Base-by-base conservation (phyloP, 2,888 invertebrate genomes). In the Stegana nigrithorax region DNA sequence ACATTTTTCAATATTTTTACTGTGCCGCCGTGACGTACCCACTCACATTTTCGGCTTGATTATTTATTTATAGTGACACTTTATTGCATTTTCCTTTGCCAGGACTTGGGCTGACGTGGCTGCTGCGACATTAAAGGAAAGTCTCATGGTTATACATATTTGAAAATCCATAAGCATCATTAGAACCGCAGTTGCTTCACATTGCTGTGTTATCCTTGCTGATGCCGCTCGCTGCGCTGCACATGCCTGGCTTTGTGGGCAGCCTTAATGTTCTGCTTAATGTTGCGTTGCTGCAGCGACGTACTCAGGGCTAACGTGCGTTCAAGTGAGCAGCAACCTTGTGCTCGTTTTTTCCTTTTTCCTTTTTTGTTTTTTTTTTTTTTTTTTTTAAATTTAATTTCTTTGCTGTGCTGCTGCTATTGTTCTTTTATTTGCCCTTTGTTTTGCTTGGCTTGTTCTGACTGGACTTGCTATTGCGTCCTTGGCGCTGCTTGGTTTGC, bases 21-120 rank as follows among this genome's bases (percentile, higher is more conserved):
- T n/a, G 29, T 12, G 36, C 53, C 57, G 59, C 26, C n/a, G 29
- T 12, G 36, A 44, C 57, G 59, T 23, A 42, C 36, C 44, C 60
- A 44, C 32, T 14, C 7, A 23, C 39, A 60, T 64, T 65, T 58
- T 72, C 69, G 75, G 75, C 75, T 75, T 75, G 79, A 79, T 75
- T 75, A 75, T 75, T 75, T 79, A 75, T 75, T 75, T 75, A 75
- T 79, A 75, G 75, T 78, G 75, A 75, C 75, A 75, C 78, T 75
- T 75, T 75, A 75, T 75, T 78, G 78, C 80, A 60, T 50, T 55
- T 32, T 32, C 36, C 21, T n/a, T 26, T 45, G 62, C 44, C 56
- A 65, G 66, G 63, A 60, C 64, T 63, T 53, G 26, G 39, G 56
- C 39, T 12, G 56, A 36, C 70, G n/a, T n/a, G 67, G 64, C 72